Percentiles rank a stretch among this genome's conserved stretches.
These are phyloP conservation scores for Bombus balteatus DNA, from an alignment of 1,140 invertebrate genomes.

Conservation along the genomic window DNA sequence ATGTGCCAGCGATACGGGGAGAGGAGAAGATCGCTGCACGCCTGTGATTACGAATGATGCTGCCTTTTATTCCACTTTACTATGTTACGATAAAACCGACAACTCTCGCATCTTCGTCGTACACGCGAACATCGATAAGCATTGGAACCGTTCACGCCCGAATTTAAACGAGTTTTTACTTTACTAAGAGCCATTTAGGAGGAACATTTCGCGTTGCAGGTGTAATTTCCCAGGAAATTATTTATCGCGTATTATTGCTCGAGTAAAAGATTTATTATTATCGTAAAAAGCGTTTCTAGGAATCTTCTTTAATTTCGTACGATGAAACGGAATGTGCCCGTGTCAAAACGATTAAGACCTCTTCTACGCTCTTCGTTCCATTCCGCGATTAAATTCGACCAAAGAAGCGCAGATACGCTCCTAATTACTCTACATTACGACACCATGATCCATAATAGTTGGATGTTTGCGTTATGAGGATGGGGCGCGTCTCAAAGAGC, in stretches of 20 bases:
- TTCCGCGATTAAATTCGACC: background rate
- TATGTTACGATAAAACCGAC: constrained; percentile 5
- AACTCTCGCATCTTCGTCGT: background rate
- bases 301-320: too few relatives aligned
- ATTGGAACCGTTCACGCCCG: background rate
- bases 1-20: background rate
- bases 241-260: background rate
- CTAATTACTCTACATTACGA: background rate
- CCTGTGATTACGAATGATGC: constrained; percentile 41
- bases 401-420: background rate
- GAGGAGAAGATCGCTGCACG: background rate
- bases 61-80: constrained; percentile 15
- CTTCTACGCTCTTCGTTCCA: too few relatives aligned
- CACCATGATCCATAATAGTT: background rate
- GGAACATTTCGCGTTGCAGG: too few relatives aligned
- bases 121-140: background rate
- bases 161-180: background rate
- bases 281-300: too few relatives aligned
- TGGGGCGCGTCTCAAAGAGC: background rate
- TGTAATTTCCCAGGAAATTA: too few relatives aligned
- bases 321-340: too few relatives aligned
- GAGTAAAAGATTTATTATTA: too few relatives aligned
- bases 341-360: too few relatives aligned
- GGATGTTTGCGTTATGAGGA: background rate
- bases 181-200: background rate